A percentile compares a stretch with the other conserved stretches of the same genome.
Evolutionary conservation across 2,113 vertebrate species (phyloP).

Genomic region (Dasyprocta punctata): DNA sequence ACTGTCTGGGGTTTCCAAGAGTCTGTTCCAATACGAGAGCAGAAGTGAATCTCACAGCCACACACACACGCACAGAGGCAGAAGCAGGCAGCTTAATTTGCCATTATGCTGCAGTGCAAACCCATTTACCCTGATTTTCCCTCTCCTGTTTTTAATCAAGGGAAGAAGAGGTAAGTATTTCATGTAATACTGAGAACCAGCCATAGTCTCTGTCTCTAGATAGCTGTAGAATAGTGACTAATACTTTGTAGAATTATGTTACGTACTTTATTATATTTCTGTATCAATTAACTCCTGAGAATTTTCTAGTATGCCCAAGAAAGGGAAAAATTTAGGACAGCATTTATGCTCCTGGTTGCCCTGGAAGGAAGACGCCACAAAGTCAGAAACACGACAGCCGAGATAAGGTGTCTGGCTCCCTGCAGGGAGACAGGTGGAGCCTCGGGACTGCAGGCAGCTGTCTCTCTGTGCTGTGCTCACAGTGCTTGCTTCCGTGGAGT

Average conservation of each 20-base stretch:
- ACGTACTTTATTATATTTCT: not conserved
- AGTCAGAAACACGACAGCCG: not conserved
- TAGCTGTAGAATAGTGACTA: not conserved
- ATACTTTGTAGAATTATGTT: not conserved
- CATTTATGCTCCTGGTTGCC: not conserved
- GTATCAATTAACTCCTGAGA: not conserved
- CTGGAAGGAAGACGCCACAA: not conserved
- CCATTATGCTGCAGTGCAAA: not conserved
- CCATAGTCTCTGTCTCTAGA: not conserved
- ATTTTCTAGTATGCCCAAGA: not conserved
- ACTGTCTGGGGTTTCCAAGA: conserved; percentile 26
- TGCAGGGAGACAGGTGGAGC: not conserved
- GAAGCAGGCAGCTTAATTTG: not conserved
- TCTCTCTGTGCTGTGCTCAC: not conserved
- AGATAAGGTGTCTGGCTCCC: not conserved
- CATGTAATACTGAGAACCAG: not conserved
- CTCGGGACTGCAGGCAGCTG: not conserved
- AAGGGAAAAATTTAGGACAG: not conserved
- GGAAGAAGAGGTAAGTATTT: conserved; percentile 20
- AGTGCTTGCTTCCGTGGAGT: too few relatives aligned
- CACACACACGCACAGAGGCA: not conserved
- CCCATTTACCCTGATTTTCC: not conserved
- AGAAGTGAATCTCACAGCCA: not conserved
- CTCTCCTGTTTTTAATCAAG: not conserved
- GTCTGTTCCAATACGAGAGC: not conserved